Evolutionary conservation across 2,888 invertebrate genomes (phyloP), one percentile per base, ranked within the genome.

Genomic region (Lathronympha strigana): DNA sequence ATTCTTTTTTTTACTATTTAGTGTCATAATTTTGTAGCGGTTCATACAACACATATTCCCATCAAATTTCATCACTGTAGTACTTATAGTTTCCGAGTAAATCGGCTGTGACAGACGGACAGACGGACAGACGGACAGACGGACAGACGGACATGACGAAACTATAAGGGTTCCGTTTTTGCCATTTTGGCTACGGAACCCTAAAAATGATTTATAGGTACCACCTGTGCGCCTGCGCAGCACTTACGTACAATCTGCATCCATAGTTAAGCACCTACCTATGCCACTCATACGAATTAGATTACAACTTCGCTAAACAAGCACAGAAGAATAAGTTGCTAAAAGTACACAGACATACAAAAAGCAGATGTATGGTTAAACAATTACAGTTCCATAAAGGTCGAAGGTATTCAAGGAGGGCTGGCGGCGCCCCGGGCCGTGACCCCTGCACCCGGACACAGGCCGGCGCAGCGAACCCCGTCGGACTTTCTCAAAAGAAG

Each of bases 401-500:
- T 9, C 8, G 33, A 43, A 79, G 82, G 76, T 78, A 80, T 80
- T 70, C 70, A 73, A 70, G 81, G 82, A 86, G 88, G 90, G 90
- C 90, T 89, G 90, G 88, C 89, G 90, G 90, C 88, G 47, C n/a
- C 23, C 85, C 85, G 76, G 81, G 85, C 85, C 80, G 90, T 92
- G 91, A 92, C 92, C 90, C 90, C 81, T 86, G 83, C 83, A 87
- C 88, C 90, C 90, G 40, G 9, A 9, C 40, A 88, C 90, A 89
- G 87, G 88, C 87, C 78, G 80, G 83, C 84, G 85, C 84, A 25
- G 25, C 55, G 84, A 84, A 85, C 83, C 88, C 88, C 87, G 88
- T 87, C 87, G 86, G 88, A 83, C 89, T 88, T 91, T 90, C 91
- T 90, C 78, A 87, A 89, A 90, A 90, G 86, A 86, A 90, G 89